Conservation (phyloP, 2,888 invertebrate species). For the Amiota minor region DNA sequence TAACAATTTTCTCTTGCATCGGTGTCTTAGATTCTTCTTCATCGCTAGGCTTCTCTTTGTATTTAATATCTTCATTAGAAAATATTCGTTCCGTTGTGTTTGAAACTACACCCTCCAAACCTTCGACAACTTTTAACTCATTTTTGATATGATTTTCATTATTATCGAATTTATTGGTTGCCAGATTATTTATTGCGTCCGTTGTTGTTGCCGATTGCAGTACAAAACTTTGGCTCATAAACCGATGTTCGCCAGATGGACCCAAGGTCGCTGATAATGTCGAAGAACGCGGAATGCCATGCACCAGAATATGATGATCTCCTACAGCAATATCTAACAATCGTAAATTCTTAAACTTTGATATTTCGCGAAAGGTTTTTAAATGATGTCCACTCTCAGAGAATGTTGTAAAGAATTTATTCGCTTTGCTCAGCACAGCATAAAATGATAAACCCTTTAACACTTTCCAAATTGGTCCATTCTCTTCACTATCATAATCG, state of each 20-base stretch:
- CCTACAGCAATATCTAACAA: constrained; percentile 71
- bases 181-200: constrained; percentile 44
- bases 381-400: constrained; percentile 73
- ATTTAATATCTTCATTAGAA: constrained; percentile 38
- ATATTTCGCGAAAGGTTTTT: constrained; percentile 73
- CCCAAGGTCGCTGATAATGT: constrained; percentile 56
- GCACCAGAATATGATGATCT: constrained; percentile 70
- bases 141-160: constrained; percentile 40
- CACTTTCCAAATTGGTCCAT: constrained; percentile 71
- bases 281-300: constrained; percentile 69
- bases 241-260: constrained; percentile 51
- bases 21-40: background rate
- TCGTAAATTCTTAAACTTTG: constrained; percentile 72
- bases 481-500: constrained; percentile 73
- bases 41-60: constrained; percentile 44
- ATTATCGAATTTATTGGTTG: constrained; percentile 35
- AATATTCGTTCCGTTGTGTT: constrained; percentile 44
- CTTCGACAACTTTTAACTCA: constrained; percentile 29
- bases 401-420: constrained; percentile 73
- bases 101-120: constrained; percentile 36
- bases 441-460: constrained; percentile 71
- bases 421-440: constrained; percentile 69
- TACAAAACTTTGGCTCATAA: constrained; percentile 62
- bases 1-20: background rate
- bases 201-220: constrained; percentile 44